Conservation (phyloP, 1,140 invertebrate genomes). For the Anoplophora glabripennis region DNA sequence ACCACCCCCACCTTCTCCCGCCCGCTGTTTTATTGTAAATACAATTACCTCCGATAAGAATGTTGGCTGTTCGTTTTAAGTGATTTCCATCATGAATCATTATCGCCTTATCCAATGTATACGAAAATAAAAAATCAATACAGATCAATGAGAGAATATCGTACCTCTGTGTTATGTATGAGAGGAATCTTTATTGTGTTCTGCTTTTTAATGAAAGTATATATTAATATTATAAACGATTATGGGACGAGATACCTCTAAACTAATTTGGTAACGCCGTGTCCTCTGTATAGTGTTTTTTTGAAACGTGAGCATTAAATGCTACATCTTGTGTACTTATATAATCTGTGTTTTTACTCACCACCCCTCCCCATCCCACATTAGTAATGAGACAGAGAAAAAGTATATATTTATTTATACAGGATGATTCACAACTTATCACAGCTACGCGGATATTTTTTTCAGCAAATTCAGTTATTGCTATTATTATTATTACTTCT, state of each 20-base stretch:
- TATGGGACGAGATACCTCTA: slow-evolving; percentile 48
- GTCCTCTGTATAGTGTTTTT: slow-evolving; percentile 64
- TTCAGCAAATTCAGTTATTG: too few species aligned
- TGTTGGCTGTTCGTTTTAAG: slow-evolving; percentile 52
- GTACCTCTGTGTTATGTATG: slow-evolving; percentile 51
- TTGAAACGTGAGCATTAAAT: slow-evolving; percentile 65
- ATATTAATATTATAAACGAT: slow-evolving; percentile 48
- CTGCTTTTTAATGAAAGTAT: slow-evolving; percentile 51
- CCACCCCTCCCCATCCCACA: slow-evolving; percentile 39
- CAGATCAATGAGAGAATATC: slow-evolving; percentile 49
- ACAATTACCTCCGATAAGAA: slow-evolving; percentile 47
- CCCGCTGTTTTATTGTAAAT: slow-evolving; percentile 39
- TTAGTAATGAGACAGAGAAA: too few species aligned
- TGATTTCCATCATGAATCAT: slow-evolving; percentile 52
- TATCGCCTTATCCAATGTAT: slow-evolving; percentile 53
- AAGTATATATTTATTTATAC: too few species aligned
- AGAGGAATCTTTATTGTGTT: slow-evolving; percentile 51
- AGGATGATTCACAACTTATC: too few species aligned
- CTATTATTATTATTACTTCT: too few species aligned
- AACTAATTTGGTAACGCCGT: slow-evolving; percentile 49
- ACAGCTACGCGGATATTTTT: too few species aligned
- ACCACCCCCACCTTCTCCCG: slow-evolving; percentile 1
- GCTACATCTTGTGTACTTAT: slow-evolving; percentile 62
- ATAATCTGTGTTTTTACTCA: slow-evolving; percentile 52
- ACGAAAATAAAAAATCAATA: slow-evolving; percentile 50